Percentiles rank a stretch among this genome's conserved stretches.
Evolutionary conservation across 2,113 vertebrate genomes (phyloP).

Genomic region (Gallinago undulata): DNA sequence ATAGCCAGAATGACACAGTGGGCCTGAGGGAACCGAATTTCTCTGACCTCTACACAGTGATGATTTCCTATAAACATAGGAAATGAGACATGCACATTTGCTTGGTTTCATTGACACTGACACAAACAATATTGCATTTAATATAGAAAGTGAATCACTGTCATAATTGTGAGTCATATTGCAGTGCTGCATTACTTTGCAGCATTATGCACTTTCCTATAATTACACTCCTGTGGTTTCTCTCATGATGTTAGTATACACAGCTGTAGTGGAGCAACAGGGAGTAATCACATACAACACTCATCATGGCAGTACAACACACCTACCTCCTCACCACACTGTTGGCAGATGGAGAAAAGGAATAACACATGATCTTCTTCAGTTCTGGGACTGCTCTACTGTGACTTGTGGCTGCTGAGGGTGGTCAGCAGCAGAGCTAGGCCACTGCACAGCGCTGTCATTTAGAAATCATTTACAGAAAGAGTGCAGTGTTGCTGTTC

Average conservation of each 20-base stretch:
- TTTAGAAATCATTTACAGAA: not conserved
- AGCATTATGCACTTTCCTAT: not conserved
- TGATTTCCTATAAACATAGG: not conserved
- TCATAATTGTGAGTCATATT: not conserved
- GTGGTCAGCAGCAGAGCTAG: not conserved
- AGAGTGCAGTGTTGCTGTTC: not conserved
- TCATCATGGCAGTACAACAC: not conserved
- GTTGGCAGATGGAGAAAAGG: not conserved
- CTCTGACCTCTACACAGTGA: not conserved
- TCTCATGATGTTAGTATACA: not conserved
- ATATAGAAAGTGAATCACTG: not conserved
- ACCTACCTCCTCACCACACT: not conserved
- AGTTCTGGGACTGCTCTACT: not conserved
- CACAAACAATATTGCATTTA: not conserved
- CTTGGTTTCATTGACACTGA: not conserved
- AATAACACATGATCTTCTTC: not conserved
- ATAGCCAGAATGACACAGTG: not conserved
- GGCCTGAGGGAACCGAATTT: not conserved
- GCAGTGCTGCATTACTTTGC: not conserved
- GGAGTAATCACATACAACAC: not conserved
- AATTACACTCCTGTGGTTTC: not conserved
- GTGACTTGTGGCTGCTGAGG: not conserved
- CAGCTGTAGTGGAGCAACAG: not conserved
- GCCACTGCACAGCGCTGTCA: rapidly evolving
- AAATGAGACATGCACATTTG: not conserved